Conservation (phyloP, 2,888 invertebrate species). For the Temnothorax ravouxi region DNA sequence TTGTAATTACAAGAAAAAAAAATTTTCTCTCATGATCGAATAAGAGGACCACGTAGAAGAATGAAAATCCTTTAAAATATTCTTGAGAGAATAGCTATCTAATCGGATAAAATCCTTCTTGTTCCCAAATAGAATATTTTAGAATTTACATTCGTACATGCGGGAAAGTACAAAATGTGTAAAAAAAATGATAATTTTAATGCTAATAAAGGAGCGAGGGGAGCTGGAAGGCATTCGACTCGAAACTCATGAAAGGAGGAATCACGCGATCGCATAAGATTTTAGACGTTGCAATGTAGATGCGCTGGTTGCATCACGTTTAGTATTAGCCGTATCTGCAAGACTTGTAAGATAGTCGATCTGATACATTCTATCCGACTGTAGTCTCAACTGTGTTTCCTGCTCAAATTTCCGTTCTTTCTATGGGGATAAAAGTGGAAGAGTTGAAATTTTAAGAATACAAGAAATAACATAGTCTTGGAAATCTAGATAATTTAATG, state of each 20-base stretch:
- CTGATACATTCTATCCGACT: slow-evolving; percentile 11
- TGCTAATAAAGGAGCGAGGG: slow-evolving; percentile 61
- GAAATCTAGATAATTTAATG: background rate
- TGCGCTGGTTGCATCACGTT: slow-evolving; percentile 43
- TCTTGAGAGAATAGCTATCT: background rate
- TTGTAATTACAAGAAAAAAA: background rate
- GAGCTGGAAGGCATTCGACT: slow-evolving; percentile 47
- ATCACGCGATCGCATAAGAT: slow-evolving; percentile 74
- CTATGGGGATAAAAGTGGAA: background rate
- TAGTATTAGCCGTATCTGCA: slow-evolving; percentile 8
- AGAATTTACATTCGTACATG: slow-evolving; percentile 5
- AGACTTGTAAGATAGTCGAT: slow-evolving; percentile 5
- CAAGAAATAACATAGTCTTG: background rate
- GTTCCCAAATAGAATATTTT: background rate
- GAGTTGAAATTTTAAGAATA: background rate
- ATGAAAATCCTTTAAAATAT: background rate
- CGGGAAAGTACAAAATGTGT: slow-evolving; percentile 40
- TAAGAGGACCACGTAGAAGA: background rate
- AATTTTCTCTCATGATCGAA: background rate
- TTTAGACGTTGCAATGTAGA: slow-evolving; percentile 64
- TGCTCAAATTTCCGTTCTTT: slow-evolving; percentile 5
- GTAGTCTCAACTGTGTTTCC: background rate
- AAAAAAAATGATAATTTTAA: slow-evolving; percentile 66
- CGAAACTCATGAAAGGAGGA: slow-evolving; percentile 63
- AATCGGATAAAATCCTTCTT: background rate